phyloP scores from a whole-genome alignment of 2,888 invertebrate genomes.

The Cephonodes hylas region DNA sequence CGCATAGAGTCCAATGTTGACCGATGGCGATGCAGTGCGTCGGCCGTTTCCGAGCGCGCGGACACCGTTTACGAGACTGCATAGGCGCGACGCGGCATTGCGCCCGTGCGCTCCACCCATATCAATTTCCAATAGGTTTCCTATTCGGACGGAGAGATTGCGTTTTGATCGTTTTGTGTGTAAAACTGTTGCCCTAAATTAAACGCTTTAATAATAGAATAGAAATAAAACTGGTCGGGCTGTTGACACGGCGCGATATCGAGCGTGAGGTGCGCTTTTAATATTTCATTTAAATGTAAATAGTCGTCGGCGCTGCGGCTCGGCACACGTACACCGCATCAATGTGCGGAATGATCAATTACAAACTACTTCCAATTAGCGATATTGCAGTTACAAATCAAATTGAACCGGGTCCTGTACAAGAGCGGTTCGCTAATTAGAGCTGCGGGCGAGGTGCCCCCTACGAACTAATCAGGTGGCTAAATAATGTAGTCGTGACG shows the following conservation, averaged over 20 bases:
- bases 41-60: conserved; percentile 46
- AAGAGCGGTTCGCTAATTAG: conserved; percentile 70
- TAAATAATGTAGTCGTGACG: conserved; percentile 79
- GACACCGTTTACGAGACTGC: conserved; percentile 72
- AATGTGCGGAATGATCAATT: conserved; percentile 59
- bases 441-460: conserved; percentile 65
- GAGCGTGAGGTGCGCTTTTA: conserved; percentile 47
- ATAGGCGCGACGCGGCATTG: conserved; percentile 71
- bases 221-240: conserved; percentile 64
- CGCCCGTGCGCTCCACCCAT: conserved; percentile 74
- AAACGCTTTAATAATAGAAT: conserved; percentile 79
- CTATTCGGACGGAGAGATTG: conserved; percentile 75
- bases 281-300: conserved; percentile 64
- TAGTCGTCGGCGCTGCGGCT: conserved; percentile 34
- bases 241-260: conserved; percentile 58
- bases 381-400: conserved; percentile 75
- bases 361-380: conserved; percentile 70
- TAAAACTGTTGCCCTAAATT: conserved; percentile 79
- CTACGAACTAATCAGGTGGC: conserved; percentile 78
- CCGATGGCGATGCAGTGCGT: conserved; percentile 18
- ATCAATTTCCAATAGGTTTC: conserved; percentile 80
- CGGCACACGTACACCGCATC: conserved; percentile 44
- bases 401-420: conserved; percentile 62
- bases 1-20: conserved; percentile 44
- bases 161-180: conserved; percentile 78